Base-by-base conservation (phyloP, 2,113 vertebrate species). In the Solea solea region DNA sequence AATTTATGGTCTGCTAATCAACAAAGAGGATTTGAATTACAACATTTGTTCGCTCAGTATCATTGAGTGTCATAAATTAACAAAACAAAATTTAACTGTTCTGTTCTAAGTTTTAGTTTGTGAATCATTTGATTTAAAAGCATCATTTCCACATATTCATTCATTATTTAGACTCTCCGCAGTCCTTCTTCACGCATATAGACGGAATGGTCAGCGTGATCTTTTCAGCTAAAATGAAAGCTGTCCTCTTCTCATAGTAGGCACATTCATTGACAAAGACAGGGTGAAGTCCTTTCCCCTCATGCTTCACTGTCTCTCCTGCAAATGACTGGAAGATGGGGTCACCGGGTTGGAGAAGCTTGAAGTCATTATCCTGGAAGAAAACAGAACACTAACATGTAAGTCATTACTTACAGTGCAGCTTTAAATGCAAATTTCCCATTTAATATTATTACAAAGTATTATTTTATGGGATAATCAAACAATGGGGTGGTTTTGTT, bases 231-330 rank as follows among this genome's bases (percentile, higher is more conserved):
- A 94, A 80, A n/a, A 83, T 69, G 71, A 93, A 91, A 16, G 94
- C 93, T 8, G 91, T 88, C 46, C 82, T 91, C 72, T 93, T 94
- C 79, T 94, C 93, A 4, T 94, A 94, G 83, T 94, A 94, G 14
- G 94, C 92, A 13, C 89, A 84, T 58, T 94, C 93, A 7, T 94
- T 94, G 15, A 94, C 64, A 68, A 94, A 94, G 61, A 90, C 59
- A 10, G 93, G 88, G 81, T 92, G 88, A 64, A 93, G 85, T 41
- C 81, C 89, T 21, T 90, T 87, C 8, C 86, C 93, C 4, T 90
- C 80, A 0, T 93, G 83, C 34, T 21, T 80, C 65, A 93, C 52
- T 0, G 73, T 90, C 63, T 94, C 87, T 7, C 93, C 91, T 9
- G 81, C 78, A 81, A 94, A 93, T 1, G 75, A 75, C 81, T 67